Base-by-base conservation (phyloP, 1,140 invertebrate species). In the Ceratitis capitata region DNA sequence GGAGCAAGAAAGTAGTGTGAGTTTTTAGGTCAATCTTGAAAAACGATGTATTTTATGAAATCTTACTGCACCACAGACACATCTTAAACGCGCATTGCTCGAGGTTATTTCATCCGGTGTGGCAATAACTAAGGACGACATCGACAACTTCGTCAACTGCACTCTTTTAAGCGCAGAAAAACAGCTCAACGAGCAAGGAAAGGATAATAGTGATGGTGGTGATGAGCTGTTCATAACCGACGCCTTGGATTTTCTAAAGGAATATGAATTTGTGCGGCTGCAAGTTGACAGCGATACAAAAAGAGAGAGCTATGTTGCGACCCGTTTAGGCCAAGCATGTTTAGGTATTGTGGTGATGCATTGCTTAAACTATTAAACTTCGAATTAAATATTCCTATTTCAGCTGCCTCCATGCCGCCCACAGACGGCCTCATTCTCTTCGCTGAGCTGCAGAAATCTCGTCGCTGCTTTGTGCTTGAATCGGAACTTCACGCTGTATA, bases 401-500 rank as follows among this genome's bases (percentile, higher is more conserved):
- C 42, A 26, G 95, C 97, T 74, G 98, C 98, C 1, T 97, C 98
- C 0, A 94, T 99, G 90, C 95, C 97, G 23, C 98, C 98, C 0
- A 96, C 96, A 91, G 98, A 99, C 91, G 98, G 97, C 3, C 92
- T 99, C 4, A 93, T 95, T 45, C 93, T 99, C 26, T 97, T 99
- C 89, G 94, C 95, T 88, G 98, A 99, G 92, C 91, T 99, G n/a
- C 95, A 98, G 90, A 96, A 95, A 92, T 98, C 98, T 0, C 93
- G 98, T 58, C 95, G 96, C 88, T 97, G 96, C 88, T 96, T 99
- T 91, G 97, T 98, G 0, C 92, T 99, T 10, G 98, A 99, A 89
- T 97, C 96, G 87, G 98, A 99, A 89, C 93, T 99, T 0, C 99
- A 99, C 92, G 94, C 99, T 47, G 95, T 99, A 74, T 99, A 99